Base-by-base conservation (phyloP, 2,113 vertebrate genomes). In the Tachysurus fulvidraco region DNA sequence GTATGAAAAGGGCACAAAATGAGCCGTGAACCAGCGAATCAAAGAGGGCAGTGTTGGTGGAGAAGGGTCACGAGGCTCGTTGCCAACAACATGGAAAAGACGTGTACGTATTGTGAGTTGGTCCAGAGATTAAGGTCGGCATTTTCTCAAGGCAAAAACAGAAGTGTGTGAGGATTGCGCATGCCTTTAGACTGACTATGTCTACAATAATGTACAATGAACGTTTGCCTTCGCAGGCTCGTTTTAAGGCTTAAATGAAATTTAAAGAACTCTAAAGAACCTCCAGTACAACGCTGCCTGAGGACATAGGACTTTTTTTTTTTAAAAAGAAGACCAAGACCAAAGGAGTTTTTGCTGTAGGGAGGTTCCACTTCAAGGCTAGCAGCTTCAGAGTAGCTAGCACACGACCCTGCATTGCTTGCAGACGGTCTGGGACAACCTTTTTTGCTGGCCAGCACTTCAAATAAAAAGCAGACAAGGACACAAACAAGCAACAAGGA, bases 111-210 rank as follows among this genome's bases (percentile, higher is more conserved):
- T 78, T 82, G 87, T 5, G 62, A 57, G 55, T 88, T 85, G 84
- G 90, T 90, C 90, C 90, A 88, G 92, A 89, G 80, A 88, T 92
- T 92, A 93, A 95, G 94, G 94, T 94, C 94, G 94, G 89, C 28
- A 60, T 89, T 94, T 95, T 95, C 94, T 94, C 94, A 94, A 93
- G 94, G 90, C 92, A 93, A 93, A 93, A 94, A 92, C 90, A 92
- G 89, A 91, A 90, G 91, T 93, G 92, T 91, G 88, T 93, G 94
- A 91, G 28, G 90, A 94, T 91, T 23, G 86, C 85, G 67, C 85
- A 82, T 83, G 85, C 85, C 77, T 69, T 88, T 79, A 86, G 83
- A 80, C 86, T 89, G 91, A 93, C 89, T 88, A 89, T 89, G 87
- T 90, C 90, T 88, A 84, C 80, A 91, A 83, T 69, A 73, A 83